These are phyloP conservation scores for Notothenia coriiceps DNA, from an alignment of 2,113 vertebrate genomes.

Conservation along the genomic window DNA sequence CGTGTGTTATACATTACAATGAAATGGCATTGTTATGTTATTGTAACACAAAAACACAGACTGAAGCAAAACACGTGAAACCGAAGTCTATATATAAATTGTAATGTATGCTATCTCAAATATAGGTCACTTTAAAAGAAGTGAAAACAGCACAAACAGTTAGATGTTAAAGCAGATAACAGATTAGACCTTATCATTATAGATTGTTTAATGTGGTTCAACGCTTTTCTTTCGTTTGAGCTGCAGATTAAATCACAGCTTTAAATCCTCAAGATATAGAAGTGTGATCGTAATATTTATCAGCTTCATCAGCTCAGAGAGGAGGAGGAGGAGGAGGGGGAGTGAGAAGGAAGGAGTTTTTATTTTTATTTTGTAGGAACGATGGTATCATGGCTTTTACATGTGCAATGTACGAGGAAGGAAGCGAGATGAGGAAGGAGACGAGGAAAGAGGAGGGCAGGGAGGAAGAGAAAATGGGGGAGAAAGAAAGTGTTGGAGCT, in stretches of 20 bases:
- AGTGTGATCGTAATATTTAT: not conserved
- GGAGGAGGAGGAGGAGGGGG: not conserved
- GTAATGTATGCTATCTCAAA: too few relatives aligned
- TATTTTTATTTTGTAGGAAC: too few relatives aligned
- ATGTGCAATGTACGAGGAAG: too few relatives aligned
- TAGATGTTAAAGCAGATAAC: not conserved
- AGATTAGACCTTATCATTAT: not conserved
- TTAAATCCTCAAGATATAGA: not conserved
- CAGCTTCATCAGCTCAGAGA: constrained; percentile 3
- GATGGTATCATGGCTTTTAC: too few relatives aligned
- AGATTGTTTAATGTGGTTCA: not conserved
- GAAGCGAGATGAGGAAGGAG: not conserved
- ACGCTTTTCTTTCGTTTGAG: not conserved
- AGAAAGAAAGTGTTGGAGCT: constrained; percentile 19
- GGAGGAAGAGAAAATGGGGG: not conserved
- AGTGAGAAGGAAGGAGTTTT: not conserved
- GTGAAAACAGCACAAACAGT: not conserved
- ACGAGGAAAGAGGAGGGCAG: not conserved
- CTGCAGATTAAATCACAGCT: not conserved
- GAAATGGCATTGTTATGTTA: too few relatives aligned
- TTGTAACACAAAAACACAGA: too few relatives aligned
- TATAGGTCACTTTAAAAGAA: not conserved
- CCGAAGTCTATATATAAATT: too few relatives aligned
- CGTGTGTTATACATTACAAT: too few relatives aligned
- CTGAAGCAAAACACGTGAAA: too few relatives aligned